phyloP scores from a whole-genome alignment of 2,113 vertebrate genomes.

The Syrmaticus mikado region DNA sequence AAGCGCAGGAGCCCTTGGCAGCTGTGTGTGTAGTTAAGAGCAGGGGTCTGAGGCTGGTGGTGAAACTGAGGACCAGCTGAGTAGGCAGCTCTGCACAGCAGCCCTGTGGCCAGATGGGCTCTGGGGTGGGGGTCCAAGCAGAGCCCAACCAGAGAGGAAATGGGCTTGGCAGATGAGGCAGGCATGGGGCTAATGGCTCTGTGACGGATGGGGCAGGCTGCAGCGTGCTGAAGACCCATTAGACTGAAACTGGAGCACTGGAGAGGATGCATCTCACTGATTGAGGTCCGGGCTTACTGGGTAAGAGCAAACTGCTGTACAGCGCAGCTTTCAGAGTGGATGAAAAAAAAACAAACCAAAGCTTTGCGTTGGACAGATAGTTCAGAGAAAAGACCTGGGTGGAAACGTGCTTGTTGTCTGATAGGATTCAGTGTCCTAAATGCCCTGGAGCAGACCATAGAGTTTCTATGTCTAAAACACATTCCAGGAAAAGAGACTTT shows the following conservation, averaged over 20 bases:
- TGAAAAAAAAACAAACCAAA: background rate
- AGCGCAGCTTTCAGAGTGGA: background rate
- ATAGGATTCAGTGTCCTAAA: constrained; percentile 55
- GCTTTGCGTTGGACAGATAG: background rate
- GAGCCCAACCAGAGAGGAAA: background rate
- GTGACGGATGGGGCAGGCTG: background rate
- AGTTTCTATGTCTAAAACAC: constrained; percentile 46
- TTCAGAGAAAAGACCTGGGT: background rate
- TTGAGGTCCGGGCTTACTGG: background rate
- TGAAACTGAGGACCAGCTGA: background rate
- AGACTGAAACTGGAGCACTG: background rate
- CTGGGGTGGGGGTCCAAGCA: background rate
- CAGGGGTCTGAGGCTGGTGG: background rate
- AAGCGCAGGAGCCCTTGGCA: background rate
- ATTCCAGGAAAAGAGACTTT: constrained; percentile 53
- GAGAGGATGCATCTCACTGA: fast-evolving
- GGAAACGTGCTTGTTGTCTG: background rate
- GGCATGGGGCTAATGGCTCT: background rate
- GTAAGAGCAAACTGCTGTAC: background rate
- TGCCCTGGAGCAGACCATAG: constrained; percentile 51
- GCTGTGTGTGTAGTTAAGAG: background rate
- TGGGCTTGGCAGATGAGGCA: background rate
- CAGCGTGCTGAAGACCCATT: background rate
- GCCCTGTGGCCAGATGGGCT: background rate
- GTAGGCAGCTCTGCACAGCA: background rate